Conservation (phyloP, 2,113 vertebrate species). For the Poecile atricapillus region DNA sequence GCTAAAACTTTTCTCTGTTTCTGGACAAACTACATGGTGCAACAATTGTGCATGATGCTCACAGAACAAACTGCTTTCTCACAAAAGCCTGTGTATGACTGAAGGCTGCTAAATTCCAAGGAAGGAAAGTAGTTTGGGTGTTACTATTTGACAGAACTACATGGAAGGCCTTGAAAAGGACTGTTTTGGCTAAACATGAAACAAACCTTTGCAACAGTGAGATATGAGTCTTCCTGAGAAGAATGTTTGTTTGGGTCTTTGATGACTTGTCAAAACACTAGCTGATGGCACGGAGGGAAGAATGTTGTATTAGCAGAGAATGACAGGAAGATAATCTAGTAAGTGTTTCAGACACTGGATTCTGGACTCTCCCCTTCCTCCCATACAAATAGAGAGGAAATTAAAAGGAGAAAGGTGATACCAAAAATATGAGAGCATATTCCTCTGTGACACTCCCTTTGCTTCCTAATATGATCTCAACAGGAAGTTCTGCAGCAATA, state of each 20-base stretch:
- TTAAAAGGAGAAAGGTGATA: constrained; percentile 28
- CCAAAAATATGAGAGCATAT: background rate
- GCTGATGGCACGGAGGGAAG: background rate
- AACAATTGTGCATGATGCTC: background rate
- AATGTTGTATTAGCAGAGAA: constrained; percentile 4
- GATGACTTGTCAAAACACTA: constrained; percentile 20
- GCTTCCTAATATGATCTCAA: background rate
- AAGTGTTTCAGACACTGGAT: background rate
- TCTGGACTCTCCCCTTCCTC: constrained; percentile 24
- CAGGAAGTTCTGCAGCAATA: constrained; percentile 1
- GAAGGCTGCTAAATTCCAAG: background rate
- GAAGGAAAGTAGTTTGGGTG: background rate
- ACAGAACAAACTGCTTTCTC: background rate
- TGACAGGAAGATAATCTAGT: constrained; percentile 1
- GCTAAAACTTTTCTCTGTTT: background rate
- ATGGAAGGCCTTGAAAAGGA: background rate
- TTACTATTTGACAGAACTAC: background rate
- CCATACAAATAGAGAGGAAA: constrained; percentile 32
- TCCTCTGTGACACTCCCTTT: background rate
- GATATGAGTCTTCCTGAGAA: constrained; percentile 2
- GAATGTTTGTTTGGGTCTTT: background rate
- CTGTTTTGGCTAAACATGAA: constrained; percentile 15
- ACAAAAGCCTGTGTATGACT: background rate
- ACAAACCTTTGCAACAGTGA: background rate
- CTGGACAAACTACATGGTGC: background rate